These are phyloP conservation scores for Enhydra lutris DNA, from an alignment of 2,113 vertebrate genomes.

Conservation along the genomic window DNA sequence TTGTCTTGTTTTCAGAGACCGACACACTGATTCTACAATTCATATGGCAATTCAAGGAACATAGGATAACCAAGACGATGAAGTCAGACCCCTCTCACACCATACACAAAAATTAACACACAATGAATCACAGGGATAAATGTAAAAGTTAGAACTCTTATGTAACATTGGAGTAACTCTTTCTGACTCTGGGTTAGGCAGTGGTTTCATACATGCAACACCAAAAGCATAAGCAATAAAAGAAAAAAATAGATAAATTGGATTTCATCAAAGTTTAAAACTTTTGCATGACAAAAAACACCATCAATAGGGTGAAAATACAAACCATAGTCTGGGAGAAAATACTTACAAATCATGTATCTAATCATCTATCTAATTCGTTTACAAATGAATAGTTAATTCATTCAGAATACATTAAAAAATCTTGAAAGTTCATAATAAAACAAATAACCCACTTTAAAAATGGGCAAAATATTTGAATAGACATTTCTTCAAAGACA, in stretches of 20 bases:
- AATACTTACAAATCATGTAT: not conserved
- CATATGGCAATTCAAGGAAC: not conserved
- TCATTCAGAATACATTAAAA: not conserved
- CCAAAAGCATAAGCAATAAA: not conserved
- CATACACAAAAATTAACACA: not conserved
- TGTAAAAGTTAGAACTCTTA: not conserved
- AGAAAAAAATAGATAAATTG: not conserved
- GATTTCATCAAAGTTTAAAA: not conserved
- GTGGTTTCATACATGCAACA: not conserved
- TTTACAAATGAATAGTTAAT: not conserved
- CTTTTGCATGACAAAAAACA: not conserved
- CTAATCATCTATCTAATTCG: not conserved
- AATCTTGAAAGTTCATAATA: not conserved
- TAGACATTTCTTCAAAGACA: not conserved
- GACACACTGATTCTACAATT: slow-evolving; percentile 4
- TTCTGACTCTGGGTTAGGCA: not conserved
- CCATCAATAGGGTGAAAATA: not conserved
- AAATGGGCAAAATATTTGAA: not conserved
- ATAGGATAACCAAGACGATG: not conserved
- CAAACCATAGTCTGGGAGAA: not conserved
- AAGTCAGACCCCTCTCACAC: not conserved
- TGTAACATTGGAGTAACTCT: not conserved
- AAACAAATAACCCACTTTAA: not conserved
- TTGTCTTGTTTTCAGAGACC: not conserved
- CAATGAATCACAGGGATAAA: not conserved